Conservation (phyloP, 2,888 invertebrate genomes). For the Drosophila histrio region DNA sequence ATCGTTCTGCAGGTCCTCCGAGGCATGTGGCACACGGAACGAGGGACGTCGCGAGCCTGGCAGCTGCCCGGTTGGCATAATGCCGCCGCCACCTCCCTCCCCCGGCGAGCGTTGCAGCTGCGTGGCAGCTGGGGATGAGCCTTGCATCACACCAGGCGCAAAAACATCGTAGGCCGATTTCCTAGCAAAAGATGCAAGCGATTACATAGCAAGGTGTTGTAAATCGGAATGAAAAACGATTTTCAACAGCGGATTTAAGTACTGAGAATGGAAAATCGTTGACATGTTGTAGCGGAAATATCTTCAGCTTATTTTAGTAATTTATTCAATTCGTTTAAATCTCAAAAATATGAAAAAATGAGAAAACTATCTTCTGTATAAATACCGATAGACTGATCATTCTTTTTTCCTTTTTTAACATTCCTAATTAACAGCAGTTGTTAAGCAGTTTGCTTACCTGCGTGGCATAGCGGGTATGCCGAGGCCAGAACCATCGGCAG, state of each 20-base stretch:
- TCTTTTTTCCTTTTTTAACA: background rate
- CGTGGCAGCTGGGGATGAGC: conserved; percentile 80
- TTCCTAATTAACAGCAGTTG: background rate
- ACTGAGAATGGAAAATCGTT: background rate
- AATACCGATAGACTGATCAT: too few relatives aligned
- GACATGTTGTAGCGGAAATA: too few relatives aligned
- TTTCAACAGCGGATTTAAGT: background rate
- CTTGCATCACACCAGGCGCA: conserved; percentile 86
- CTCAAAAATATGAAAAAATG: too few relatives aligned
- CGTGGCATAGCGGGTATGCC: conserved; percentile 91
- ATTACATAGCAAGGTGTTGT: background rate
- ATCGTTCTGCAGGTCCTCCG: conserved; percentile 85
- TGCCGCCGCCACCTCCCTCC: conserved; percentile 73
- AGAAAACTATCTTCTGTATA: too few relatives aligned
- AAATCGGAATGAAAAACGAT: background rate
- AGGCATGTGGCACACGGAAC: conserved; percentile 86
- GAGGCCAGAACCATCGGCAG: conserved; percentile 85
- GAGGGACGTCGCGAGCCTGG: conserved; percentile 87
- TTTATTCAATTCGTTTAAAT: too few relatives aligned
- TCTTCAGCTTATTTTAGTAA: too few relatives aligned
- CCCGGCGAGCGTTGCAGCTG: conserved; percentile 81
- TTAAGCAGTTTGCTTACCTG: conserved; percentile 84
- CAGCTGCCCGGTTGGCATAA: conserved; percentile 79
- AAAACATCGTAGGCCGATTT: conserved; percentile 93
- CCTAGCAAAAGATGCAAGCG: conserved; percentile 26